Percentiles rank a stretch among this genome's conserved stretches.
Conservation (phyloP, 2,113 vertebrate species). For the Canis aureus region DNA sequence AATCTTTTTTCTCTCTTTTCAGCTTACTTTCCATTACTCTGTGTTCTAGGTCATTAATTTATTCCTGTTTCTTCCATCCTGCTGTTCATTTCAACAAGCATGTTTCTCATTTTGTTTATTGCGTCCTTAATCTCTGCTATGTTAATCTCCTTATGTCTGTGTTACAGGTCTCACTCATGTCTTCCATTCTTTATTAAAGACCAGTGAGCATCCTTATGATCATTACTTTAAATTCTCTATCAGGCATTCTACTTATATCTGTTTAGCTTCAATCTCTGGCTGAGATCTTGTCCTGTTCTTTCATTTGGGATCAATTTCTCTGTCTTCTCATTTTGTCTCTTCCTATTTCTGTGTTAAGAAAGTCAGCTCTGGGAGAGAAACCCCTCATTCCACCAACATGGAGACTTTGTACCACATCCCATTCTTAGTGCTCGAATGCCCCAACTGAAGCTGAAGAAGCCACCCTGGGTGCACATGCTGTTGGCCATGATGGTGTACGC, state of each 20-base stretch:
- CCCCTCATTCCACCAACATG: too few species aligned
- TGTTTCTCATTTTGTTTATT: neutral
- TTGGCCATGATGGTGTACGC: too few species aligned
- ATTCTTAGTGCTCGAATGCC: too few species aligned
- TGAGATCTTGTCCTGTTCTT: neutral
- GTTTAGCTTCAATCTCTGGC: neutral
- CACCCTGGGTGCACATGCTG: too few species aligned
- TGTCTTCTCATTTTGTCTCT: neutral
- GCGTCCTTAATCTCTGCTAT: neutral
- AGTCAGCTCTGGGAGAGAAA: neutral
- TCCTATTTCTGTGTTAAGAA: neutral
- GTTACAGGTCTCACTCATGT: neutral
- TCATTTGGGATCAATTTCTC: neutral
- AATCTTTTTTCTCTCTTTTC: neutral
- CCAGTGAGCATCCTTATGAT: neutral
- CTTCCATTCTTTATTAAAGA: neutral
- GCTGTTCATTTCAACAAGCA: neutral
- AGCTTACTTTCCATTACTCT: neutral
- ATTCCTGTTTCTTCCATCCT: neutral
- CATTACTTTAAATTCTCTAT: neutral
- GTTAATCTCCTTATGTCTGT: neutral
- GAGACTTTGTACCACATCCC: too few species aligned
- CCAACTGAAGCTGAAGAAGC: too few species aligned
- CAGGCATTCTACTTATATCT: neutral
- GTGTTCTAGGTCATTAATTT: neutral